These are phyloP conservation scores for Pollenia angustigena DNA, from an alignment of 2,888 invertebrate genomes.

Conservation along the genomic window DNA sequence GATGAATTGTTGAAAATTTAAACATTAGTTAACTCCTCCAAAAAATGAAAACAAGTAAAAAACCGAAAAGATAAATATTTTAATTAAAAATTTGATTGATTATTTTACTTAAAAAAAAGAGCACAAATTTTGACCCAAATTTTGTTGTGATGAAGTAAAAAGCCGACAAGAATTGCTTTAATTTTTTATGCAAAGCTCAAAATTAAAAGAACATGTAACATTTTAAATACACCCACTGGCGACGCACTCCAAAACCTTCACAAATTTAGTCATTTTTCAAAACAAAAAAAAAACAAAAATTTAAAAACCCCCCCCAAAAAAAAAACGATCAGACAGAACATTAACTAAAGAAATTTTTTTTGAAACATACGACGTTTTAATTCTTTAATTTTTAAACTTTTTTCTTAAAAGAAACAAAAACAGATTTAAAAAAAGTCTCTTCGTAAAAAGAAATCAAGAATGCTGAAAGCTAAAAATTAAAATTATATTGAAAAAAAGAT, in stretches of 20 bases:
- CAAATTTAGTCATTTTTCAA: too few species aligned
- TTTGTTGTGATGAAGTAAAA: not conserved
- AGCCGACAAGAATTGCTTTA: slow-evolving; percentile 32
- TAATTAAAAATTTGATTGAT: slow-evolving; percentile 61
- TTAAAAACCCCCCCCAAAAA: slow-evolving; percentile 6
- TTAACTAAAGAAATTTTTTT: slow-evolving; percentile 46
- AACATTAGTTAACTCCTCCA: not conserved
- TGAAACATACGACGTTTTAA: slow-evolving; percentile 67
- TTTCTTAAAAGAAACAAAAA: slow-evolving; percentile 9
- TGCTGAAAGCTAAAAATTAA: slow-evolving; percentile 50
- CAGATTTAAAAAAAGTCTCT: slow-evolving; percentile 1
- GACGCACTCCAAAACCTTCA: not conserved
- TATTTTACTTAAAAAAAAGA: not conserved
- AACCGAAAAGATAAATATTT: slow-evolving; percentile 6
- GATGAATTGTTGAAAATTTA: slow-evolving; percentile 41
- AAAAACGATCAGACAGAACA: slow-evolving; percentile 26
- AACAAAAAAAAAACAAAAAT: slow-evolving; percentile 18
- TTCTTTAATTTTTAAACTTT: slow-evolving; percentile 17
- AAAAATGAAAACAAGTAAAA: not conserved
- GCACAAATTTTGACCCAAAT: slow-evolving; percentile 16
- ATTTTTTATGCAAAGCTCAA: slow-evolving; percentile 32
- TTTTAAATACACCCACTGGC: slow-evolving; percentile 60
- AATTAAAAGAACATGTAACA: slow-evolving; percentile 35
- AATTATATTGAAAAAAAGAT: slow-evolving; percentile 6
- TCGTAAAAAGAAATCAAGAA: not conserved